A percentile compares a stretch with the other conserved stretches of the same genome.
These are phyloP conservation scores for Deilephila elpenor DNA, from an alignment of 2,888 invertebrate genomes.

Conservation along the genomic window DNA sequence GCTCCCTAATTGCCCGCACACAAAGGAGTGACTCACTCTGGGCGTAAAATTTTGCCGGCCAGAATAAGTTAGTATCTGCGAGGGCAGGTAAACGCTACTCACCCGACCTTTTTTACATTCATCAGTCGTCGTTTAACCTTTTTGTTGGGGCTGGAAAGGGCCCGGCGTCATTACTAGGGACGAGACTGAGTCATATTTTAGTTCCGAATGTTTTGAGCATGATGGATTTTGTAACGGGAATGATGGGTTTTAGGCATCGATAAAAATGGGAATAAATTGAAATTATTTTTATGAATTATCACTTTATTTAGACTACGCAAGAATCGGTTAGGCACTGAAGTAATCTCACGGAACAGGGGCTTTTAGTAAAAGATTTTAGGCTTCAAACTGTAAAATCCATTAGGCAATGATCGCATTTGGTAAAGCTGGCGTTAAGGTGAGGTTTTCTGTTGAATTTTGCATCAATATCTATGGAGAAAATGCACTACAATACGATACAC, in stretches of 20 bases:
- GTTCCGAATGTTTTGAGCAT: not conserved
- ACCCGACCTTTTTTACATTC: slow-evolving; percentile 38
- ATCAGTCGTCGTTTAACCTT: slow-evolving; percentile 49
- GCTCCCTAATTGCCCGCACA: not conserved
- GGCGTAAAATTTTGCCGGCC: slow-evolving; percentile 21
- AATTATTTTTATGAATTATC: not conserved
- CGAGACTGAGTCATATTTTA: not conserved
- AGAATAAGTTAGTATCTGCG: slow-evolving; percentile 20
- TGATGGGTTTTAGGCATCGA: not conserved
- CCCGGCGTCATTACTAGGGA: slow-evolving; percentile 26
- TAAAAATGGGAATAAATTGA: not conserved
- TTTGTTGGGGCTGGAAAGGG: slow-evolving; percentile 41
- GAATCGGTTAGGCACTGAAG: too few species aligned
- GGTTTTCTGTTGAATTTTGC: too few species aligned
- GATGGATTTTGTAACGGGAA: not conserved
- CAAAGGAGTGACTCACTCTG: not conserved
- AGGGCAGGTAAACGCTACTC: slow-evolving; percentile 25
- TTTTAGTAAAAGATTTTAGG: too few species aligned
- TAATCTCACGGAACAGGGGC: too few species aligned
- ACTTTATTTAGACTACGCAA: too few species aligned
- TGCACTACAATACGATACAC: too few species aligned
- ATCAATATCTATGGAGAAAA: too few species aligned
- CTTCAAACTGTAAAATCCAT: too few species aligned
- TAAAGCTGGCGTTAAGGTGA: too few species aligned
- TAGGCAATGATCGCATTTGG: too few species aligned